A percentile compares a stretch with the other conserved stretches of the same genome.
These are phyloP conservation scores for Volucella bombylans DNA, from an alignment of 2,888 invertebrate species.

Conservation along the genomic window DNA sequence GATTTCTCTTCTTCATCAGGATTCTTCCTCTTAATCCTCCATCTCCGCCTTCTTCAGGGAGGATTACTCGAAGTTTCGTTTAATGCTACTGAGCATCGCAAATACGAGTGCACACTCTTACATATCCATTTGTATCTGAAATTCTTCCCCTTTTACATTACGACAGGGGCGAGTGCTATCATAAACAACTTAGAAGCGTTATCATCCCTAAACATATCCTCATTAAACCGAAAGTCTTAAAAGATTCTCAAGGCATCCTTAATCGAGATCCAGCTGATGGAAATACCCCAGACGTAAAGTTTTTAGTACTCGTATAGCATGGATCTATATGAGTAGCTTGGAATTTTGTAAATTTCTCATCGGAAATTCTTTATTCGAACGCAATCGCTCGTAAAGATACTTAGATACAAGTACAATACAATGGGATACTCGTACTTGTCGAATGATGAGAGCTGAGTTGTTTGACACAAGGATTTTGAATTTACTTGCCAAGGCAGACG, in stretches of 20 bases:
- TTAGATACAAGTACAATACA: background rate
- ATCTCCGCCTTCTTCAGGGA: background rate
- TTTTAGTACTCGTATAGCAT: background rate
- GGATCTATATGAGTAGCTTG: background rate
- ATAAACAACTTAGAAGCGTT: conserved; percentile 41
- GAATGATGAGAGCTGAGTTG: conserved; percentile 42
- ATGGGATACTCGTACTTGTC: conserved; percentile 18
- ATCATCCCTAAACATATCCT: conserved; percentile 56
- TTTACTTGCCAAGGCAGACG: conserved; percentile 19
- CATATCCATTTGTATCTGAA: background rate
- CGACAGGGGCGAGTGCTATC: conserved; percentile 3
- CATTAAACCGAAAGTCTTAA: conserved; percentile 66
- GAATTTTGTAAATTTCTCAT: conserved; percentile 6
- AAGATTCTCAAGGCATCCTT: conserved; percentile 58
- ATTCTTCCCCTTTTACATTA: background rate
- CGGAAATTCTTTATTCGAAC: conserved; percentile 18
- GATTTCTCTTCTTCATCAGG: conserved; percentile 21
- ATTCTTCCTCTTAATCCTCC: background rate
- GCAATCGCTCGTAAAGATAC: conserved; percentile 31
- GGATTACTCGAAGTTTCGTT: conserved; percentile 54
- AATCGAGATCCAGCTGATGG: conserved; percentile 22
- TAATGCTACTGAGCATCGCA: conserved; percentile 50
- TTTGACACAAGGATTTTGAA: conserved; percentile 40
- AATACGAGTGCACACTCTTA: conserved; percentile 30
- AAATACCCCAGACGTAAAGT: background rate